Conservation (phyloP, 2,797 vertebrate genomes). For the Sylvia borin region DNA sequence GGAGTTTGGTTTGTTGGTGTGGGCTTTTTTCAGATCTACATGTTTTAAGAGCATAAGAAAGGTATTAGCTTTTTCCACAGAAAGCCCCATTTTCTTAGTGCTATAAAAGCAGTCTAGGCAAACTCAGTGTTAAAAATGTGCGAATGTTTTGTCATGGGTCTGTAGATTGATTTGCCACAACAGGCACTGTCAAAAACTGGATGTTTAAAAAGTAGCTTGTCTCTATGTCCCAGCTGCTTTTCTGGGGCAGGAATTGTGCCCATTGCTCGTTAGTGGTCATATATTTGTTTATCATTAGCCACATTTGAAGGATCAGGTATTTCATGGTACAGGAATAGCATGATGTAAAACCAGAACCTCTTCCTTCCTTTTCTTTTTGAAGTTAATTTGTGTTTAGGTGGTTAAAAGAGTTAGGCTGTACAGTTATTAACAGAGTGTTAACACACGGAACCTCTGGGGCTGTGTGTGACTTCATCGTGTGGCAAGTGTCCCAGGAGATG, state of each 20-base stretch:
- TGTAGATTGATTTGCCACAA: neutral
- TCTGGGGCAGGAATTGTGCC: neutral
- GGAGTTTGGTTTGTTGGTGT: neutral
- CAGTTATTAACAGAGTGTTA: neutral
- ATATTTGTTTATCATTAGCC: neutral
- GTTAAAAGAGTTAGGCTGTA: neutral
- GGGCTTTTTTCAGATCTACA: accelerated
- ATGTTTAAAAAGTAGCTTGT: neutral
- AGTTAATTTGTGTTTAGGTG: neutral
- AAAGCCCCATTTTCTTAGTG: neutral
- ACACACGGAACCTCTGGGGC: neutral
- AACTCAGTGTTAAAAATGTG: neutral
- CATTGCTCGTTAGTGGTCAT: neutral
- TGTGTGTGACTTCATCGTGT: neutral
- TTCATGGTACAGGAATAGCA: neutral
- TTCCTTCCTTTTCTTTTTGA: neutral
- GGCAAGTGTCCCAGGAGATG: neutral
- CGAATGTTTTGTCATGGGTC: neutral
- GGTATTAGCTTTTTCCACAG: neutral
- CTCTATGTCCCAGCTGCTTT: accelerated
- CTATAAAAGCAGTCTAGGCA: neutral
- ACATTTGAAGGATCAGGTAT: neutral
- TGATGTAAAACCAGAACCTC: neutral
- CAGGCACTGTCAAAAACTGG: neutral
- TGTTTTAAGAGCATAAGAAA: neutral